Evolutionary conservation across 2,888 invertebrate species (phyloP), one percentile per base, ranked within the genome.

Genomic region (Strigamia transsilvanica): DNA sequence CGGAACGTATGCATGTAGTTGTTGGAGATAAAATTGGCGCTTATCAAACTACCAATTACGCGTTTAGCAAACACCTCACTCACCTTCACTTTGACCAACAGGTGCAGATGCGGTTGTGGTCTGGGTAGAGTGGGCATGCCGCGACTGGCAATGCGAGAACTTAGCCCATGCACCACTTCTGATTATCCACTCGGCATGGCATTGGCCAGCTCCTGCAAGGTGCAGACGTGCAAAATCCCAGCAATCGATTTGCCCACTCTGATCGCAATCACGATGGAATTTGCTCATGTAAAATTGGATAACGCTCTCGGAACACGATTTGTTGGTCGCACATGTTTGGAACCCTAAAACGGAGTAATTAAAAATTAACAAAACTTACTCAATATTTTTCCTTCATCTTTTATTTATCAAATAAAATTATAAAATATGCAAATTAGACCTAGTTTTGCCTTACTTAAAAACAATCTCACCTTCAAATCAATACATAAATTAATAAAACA

Each of bases 191-290:
- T 83, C 79, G 10, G 82, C 78, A 18, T 83, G 80, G 80, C 85
- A 85, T 42, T 80, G 32, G 12, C 80, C 81, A 77, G 83, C 84
- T 1, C 85, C 85, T 1, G 84, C 83, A 34, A 83, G 92, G 88
- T 95, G 95, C 86, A 95, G 94, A 46, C 93, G 91, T 85, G 93
- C 93, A 88, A 92, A 94, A 88, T 96, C 96, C 85, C 92, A 92
- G 87, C 96, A 96, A 89, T 95, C 91, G 82, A 96, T 90, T 80
- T 87, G 87, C 0, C 93, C 92, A 87, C 95, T 94, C 0, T 91
- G 91, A 86, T 94, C 94, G 88, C 96, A 96, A 87, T 94, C 94
- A 23, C 80, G 82, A 18, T 82, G 82, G n/a, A 82, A 82, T 46
- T 83, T 82, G 21, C 66, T 88, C 95, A 96, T 95, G 88, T 96